Conservation (phyloP, 2,888 invertebrate genomes). For the Macrophya annulata region DNA sequence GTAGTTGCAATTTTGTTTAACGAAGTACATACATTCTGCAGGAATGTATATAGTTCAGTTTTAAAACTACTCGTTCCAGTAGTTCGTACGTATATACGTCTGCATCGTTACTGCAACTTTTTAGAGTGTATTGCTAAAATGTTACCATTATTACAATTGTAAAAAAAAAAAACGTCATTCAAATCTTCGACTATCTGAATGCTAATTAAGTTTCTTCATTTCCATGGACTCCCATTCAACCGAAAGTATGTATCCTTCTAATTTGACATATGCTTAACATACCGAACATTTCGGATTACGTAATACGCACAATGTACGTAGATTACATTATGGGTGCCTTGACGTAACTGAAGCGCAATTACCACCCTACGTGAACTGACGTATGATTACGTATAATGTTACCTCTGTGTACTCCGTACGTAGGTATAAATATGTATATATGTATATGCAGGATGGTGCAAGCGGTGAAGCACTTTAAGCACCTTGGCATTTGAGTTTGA, state of each 20-base stretch:
- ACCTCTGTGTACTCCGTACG: neutral
- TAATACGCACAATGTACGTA: neutral
- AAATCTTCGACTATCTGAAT: neutral
- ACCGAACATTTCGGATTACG: neutral
- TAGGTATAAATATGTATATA: neutral
- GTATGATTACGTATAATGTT: slow-evolving; percentile 16
- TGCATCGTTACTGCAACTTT: neutral
- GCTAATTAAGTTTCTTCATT: neutral
- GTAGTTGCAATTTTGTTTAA: neutral
- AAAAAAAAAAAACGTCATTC: neutral
- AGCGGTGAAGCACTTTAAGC: neutral
- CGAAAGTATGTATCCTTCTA: neutral
- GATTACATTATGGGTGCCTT: neutral
- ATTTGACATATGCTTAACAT: neutral
- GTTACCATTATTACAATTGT: neutral
- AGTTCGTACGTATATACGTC: neutral
- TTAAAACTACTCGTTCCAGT: neutral
- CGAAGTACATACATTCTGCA: neutral
- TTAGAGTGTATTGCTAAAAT: neutral
- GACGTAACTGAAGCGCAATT: slow-evolving; percentile 17
- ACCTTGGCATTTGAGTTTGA: neutral
- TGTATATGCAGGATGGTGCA: neutral
- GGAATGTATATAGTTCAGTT: neutral
- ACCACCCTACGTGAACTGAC: neutral
- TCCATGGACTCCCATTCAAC: neutral